Conservation (phyloP, 2,113 vertebrate species). For the Ciconia stormi region DNA sequence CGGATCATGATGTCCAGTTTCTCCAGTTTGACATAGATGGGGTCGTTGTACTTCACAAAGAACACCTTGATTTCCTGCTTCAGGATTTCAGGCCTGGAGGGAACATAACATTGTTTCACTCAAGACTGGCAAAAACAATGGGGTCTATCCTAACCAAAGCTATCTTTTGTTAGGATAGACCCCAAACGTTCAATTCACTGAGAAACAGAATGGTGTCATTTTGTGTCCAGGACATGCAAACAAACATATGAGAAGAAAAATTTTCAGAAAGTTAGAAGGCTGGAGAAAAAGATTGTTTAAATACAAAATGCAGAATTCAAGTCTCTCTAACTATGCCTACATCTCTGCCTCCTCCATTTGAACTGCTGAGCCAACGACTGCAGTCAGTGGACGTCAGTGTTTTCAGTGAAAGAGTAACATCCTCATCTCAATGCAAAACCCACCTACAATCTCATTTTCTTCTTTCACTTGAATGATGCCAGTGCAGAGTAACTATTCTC, state of each 20-base stretch:
- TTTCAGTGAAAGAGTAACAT: not conserved
- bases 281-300: not conserved
- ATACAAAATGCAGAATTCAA: not conserved
- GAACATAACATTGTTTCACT: not conserved
- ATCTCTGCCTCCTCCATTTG: not conserved
- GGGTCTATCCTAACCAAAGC: not conserved
- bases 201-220: not conserved
- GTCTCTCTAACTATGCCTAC: not conserved
- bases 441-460: not conserved
- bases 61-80: conserved; percentile 99
- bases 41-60: conserved; percentile 99
- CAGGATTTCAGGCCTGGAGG: conserved; percentile 92
- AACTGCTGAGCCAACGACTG: not conserved
- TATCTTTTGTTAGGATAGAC: not conserved
- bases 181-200: not conserved
- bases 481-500: not conserved
- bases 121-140: not conserved
- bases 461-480: not conserved
- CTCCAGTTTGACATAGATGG: conserved; percentile 98
- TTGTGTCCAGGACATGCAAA: not conserved
- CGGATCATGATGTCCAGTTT: conserved; percentile 99
- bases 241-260: not conserved
- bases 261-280: not conserved
- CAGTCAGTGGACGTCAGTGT: not conserved
- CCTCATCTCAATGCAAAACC: not conserved